Percentiles rank a stretch among this genome's conserved stretches.
phyloP scores from a whole-genome alignment of 1,140 invertebrate genomes.

The Calliphora vicina region DNA sequence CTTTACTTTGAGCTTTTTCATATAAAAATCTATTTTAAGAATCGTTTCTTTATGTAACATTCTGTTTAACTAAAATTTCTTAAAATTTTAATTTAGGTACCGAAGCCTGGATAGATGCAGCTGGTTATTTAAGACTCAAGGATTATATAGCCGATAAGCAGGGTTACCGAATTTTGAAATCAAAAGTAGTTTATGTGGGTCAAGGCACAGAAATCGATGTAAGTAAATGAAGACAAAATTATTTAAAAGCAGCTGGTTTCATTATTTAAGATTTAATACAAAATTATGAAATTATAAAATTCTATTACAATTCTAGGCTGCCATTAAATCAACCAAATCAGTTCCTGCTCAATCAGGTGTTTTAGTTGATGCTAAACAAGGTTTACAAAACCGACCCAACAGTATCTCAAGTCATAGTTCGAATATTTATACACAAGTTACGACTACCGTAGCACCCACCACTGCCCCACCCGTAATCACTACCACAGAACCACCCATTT shows the following conservation, averaged over 20 bases:
- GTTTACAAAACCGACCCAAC: constrained; percentile 40
- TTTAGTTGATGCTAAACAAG: constrained; percentile 66
- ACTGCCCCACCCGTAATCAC: constrained; percentile 49
- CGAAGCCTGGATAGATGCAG: constrained; percentile 84
- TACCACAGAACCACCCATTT: constrained; percentile 45
- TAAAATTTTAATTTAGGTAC: constrained; percentile 64
- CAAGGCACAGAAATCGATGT: constrained; percentile 71
- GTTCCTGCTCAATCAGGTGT: constrained; percentile 72
- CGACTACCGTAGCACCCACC: background rate
- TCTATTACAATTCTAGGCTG: constrained; percentile 64
- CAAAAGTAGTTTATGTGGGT: constrained; percentile 81
- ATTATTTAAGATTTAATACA: background rate
- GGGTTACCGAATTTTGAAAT: constrained; percentile 81
- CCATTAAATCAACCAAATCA: constrained; percentile 75
- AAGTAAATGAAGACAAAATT: constrained; percentile 12
- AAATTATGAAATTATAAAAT: background rate
- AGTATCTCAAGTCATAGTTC: constrained; percentile 11
- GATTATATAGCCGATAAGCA: constrained; percentile 86
- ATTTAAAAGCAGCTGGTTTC: background rate
- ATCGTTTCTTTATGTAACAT: too few species aligned
- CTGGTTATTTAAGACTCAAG: constrained; percentile 79
- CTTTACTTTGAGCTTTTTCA: too few species aligned
- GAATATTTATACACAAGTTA: background rate
- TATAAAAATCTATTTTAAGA: too few species aligned
- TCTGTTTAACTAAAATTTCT: background rate